Percentiles rank a stretch among this genome's conserved stretches.
phyloP scores from a whole-genome alignment of 2,888 invertebrate species.

The Pyrochroa serraticornis region DNA sequence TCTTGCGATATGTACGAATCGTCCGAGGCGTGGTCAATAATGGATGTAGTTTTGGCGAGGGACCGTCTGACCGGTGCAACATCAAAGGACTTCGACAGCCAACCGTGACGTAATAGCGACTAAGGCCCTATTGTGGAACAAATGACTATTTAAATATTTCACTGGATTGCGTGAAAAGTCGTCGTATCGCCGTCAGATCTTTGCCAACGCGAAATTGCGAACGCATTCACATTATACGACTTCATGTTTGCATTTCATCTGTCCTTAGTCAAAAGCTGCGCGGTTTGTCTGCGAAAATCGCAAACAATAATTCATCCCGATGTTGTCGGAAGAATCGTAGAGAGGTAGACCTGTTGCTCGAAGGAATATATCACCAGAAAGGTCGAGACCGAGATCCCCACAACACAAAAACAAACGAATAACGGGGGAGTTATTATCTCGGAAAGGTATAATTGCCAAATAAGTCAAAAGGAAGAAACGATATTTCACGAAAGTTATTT shows the following conservation, averaged over 20 bases:
- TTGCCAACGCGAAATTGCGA: conserved; percentile 1
- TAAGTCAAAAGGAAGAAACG: conserved; percentile 48
- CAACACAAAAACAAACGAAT: conserved; percentile 7
- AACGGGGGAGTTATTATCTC: conserved; percentile 45
- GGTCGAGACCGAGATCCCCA: neutral
- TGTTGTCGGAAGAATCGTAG: neutral
- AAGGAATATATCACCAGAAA: conserved; percentile 21
- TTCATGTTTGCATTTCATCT: conserved; percentile 30
- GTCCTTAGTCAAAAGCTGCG: conserved; percentile 12
- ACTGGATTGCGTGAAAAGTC: conserved; percentile 46
- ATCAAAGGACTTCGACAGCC: conserved; percentile 21
- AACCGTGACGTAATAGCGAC: conserved; percentile 25
- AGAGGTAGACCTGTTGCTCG: conserved; percentile 10
- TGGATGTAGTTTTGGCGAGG: conserved; percentile 7
- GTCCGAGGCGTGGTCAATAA: conserved; percentile 20
- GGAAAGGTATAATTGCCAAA: conserved; percentile 52
- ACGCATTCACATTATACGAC: neutral
- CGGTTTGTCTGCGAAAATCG: neutral
- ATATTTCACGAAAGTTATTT: conserved; percentile 55
- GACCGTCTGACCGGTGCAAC: neutral
- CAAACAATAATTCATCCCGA: conserved; percentile 3
- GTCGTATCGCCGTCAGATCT: conserved; percentile 49
- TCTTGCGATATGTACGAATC: neutral
- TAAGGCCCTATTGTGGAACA: conserved; percentile 15
- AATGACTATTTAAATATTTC: conserved; percentile 49